phyloP scores from a whole-genome alignment of 1,140 invertebrate genomes.

The Calephelis nemesis region DNA sequence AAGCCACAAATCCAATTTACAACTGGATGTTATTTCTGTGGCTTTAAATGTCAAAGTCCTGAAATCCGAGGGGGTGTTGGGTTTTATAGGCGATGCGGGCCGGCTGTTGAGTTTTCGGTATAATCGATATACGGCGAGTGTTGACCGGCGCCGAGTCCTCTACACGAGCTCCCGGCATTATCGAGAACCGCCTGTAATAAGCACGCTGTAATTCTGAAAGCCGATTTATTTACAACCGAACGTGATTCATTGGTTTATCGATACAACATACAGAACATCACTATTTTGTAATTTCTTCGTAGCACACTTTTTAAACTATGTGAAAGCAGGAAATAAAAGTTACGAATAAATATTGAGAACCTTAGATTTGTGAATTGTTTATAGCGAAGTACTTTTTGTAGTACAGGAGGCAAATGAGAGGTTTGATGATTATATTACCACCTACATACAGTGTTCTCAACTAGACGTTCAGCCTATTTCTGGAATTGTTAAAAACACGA shows the following conservation, averaged over 20 bases:
- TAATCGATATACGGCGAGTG: slow-evolving; percentile 16
- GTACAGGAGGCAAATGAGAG: no score
- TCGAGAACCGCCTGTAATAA: slow-evolving; percentile 19
- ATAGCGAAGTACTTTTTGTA: no score
- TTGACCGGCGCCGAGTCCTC: neutral
- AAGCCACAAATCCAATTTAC: slow-evolving; percentile 5
- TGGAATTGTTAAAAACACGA: no score
- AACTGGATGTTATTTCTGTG: slow-evolving; percentile 8
- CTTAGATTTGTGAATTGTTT: no score
- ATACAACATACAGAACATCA: no score
- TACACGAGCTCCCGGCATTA: slow-evolving; percentile 19
- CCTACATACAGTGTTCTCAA: no score
- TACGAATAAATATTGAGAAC: no score
- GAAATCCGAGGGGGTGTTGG: slow-evolving; percentile 16
- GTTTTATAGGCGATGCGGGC: slow-evolving; percentile 14
- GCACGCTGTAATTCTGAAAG: slow-evolving; percentile 4
- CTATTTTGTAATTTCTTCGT: no score
- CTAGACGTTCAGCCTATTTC: no score
- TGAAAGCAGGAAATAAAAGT: no score
- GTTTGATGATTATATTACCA: no score
- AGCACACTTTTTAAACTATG: no score
- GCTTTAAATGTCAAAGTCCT: slow-evolving; percentile 18
- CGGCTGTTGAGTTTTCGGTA: slow-evolving; percentile 11
- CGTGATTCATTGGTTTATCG: neutral
- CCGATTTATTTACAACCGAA: slow-evolving; percentile 11